Evolutionary conservation across 2,888 invertebrate species (phyloP).

Genomic region (Beris morrisii): DNA sequence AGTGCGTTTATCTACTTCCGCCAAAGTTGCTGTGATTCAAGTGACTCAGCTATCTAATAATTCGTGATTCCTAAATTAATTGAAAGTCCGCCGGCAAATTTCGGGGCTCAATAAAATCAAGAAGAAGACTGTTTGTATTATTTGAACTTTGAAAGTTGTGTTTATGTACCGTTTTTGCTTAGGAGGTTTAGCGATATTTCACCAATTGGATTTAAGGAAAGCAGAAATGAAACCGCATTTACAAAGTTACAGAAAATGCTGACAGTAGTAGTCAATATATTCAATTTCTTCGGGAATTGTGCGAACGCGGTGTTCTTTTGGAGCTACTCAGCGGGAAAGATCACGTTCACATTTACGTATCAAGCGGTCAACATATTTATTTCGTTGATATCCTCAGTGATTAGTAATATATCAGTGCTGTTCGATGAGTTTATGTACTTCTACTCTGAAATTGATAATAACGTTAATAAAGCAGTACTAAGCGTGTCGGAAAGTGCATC

Average conservation of each 20-base stretch:
- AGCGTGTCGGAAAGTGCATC: slow-evolving; percentile 8
- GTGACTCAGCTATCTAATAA: too few species aligned
- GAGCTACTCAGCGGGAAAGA: slow-evolving; percentile 19
- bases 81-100: too few species aligned
- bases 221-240: too few species aligned
- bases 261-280: slow-evolving; percentile 4
- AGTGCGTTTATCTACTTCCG: too few species aligned
- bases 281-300: slow-evolving; percentile 10
- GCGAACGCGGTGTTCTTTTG: slow-evolving; percentile 1
- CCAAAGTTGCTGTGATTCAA: too few species aligned
- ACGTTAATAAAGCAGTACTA: slow-evolving; percentile 7
- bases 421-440: slow-evolving; percentile 15
- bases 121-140: too few species aligned
- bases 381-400: not conserved
- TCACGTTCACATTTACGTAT: not conserved
- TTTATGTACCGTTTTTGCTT: too few species aligned
- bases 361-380: not conserved
- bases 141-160: too few species aligned
- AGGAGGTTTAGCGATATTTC: too few species aligned
- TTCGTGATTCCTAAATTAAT: too few species aligned
- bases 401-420: not conserved
- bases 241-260: slow-evolving; percentile 1
- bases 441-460: not conserved
- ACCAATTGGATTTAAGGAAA: too few species aligned
- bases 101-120: too few species aligned